These are phyloP conservation scores for Cichlasoma orientale DNA, from an alignment of 2,797 vertebrate genomes.

Conservation along the genomic window DNA sequence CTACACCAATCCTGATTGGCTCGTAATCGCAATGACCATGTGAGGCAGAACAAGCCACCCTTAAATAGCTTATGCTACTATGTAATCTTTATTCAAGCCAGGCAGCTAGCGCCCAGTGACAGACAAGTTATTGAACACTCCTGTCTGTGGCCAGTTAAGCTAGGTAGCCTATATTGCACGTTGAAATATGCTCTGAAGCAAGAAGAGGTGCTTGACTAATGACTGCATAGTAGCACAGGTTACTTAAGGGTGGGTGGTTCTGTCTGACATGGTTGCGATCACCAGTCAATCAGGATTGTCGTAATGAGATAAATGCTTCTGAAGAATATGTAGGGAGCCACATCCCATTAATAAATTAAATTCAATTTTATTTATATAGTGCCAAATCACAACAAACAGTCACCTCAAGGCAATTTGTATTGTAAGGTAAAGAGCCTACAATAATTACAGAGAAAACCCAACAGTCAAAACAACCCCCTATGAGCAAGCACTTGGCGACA, in stretches of 20 bases:
- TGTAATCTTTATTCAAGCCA: background rate
- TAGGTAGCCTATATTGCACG: background rate
- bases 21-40: background rate
- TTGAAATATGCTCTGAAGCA: background rate
- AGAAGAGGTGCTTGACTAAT: background rate
- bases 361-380: too few relatives aligned
- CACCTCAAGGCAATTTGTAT: too few relatives aligned
- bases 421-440: too few relatives aligned
- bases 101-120: background rate
- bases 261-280: background rate
- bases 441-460: too few relatives aligned
- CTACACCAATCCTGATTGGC: background rate
- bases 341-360: background rate
- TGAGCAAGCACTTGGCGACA: too few relatives aligned
- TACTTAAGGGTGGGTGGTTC: too few relatives aligned
- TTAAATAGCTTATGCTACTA: background rate
- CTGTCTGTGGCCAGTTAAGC: background rate
- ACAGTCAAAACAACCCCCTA: too few relatives aligned
- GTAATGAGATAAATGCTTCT: background rate
- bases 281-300: background rate
- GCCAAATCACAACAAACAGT: too few relatives aligned
- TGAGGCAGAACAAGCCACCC: background rate
- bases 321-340: background rate
- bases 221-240: background rate
- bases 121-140: background rate